These are phyloP conservation scores for Dipodomys spectabilis DNA, from an alignment of 2,113 vertebrate species.

Conservation along the genomic window DNA sequence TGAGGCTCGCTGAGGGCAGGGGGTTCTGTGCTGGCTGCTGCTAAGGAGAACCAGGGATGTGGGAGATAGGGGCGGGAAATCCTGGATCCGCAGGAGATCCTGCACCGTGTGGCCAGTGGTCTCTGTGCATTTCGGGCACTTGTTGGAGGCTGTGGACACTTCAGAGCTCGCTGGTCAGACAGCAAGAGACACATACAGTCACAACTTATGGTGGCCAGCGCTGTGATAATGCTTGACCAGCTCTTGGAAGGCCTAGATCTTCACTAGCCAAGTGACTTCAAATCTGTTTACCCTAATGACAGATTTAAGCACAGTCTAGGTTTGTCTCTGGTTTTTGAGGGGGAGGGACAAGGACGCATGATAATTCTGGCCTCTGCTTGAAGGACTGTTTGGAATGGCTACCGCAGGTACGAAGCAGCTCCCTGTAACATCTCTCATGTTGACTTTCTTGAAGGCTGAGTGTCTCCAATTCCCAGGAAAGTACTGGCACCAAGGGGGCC, in stretches of 20 bases:
- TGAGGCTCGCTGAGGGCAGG: neutral
- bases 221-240: neutral
- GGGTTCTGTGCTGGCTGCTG: neutral
- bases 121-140: neutral
- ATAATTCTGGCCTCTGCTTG: no score
- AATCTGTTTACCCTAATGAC: neutral
- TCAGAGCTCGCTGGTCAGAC: neutral
- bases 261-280: neutral
- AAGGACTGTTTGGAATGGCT: no score
- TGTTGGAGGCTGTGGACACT: neutral
- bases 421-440: no score
- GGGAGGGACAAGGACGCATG: no score
- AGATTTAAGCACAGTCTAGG: neutral
- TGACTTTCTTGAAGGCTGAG: neutral
- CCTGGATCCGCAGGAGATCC: neutral
- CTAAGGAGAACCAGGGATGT: neutral
- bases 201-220: rapidly evolving
- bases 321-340: neutral
- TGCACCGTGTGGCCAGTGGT: no score
- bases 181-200: neutral
- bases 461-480: neutral
- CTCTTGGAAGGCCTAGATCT: neutral
- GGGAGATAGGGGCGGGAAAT: rapidly evolving
- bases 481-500: neutral
- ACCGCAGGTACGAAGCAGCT: no score